Base-by-base conservation (phyloP, 2,797 vertebrate species). In the Brachymystax lenok region DNA sequence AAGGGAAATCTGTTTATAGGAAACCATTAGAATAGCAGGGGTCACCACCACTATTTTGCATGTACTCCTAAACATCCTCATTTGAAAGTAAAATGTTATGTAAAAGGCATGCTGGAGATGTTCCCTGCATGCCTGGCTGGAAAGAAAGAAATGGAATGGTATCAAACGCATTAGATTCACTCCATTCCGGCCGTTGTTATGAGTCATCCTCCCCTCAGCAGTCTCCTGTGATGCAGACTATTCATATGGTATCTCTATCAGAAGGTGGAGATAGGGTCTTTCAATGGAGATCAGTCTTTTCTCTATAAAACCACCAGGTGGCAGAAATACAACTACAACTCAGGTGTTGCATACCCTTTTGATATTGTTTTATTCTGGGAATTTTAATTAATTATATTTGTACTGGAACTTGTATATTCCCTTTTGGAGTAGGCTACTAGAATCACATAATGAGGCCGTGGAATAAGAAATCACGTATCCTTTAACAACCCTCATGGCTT, bases 11-110 rank as follows among this genome's bases (percentile, higher is more conserved):
- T 24, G n/a, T 66, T 33, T 3, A 67, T 33, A 67, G 27, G 12
- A 33, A 27, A 33, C 16, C 0, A 16, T 66, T 66, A 30, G 33
- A 59, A 46, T 40, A 52, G 13, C 16, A 64, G 56, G 56, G 50
- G 24, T 40, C 19, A 6, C 51, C 56, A 3, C 27, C 63, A 30
- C 64, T 21, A 78, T 8, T 89, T 87, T 89, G 82, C 79, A 83
- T 87, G 63, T n/a, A 2, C 3, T 79, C 54, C 28, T 59, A 70
- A 76, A 79, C 73, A 75, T 24, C 13, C 71, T 69, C 19, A 69
- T 79, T 80, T 77, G n/a, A 84, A 77, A 84, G 82, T 69, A 79
- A 86, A 85, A 79, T 77, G 1, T 50, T 66, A 80, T 67, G 74
- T 69, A 80, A 74, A 78, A 5, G 19, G 46, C 40, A 19, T 4